Conservation (phyloP, 2,797 vertebrate genomes). For the Lycodopsis pacificus region DNA sequence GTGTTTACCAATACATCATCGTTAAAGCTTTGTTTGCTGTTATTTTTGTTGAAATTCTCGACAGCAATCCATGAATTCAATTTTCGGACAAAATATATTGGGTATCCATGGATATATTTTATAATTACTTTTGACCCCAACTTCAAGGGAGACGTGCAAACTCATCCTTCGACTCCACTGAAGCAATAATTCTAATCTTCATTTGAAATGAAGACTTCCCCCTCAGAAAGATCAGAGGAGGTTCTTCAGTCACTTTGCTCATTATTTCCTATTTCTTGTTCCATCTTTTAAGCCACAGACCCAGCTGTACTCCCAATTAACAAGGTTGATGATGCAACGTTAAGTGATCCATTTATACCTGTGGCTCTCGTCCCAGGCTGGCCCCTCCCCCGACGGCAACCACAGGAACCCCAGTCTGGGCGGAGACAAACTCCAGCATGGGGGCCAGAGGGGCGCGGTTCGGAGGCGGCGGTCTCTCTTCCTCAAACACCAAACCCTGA, state of each 20-base stretch:
- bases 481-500: slow-evolving; percentile 93
- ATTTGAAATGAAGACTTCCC: background rate
- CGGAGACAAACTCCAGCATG: slow-evolving; percentile 95
- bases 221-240: background rate
- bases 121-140: background rate
- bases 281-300: slow-evolving; percentile 5
- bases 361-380: slow-evolving; percentile 92
- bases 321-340: slow-evolving; percentile 36
- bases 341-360: slow-evolving; percentile 80
- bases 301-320: background rate
- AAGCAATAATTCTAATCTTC: too few relatives aligned
- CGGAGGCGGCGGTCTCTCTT: slow-evolving; percentile 86
- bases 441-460: slow-evolving; percentile 89
- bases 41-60: background rate
- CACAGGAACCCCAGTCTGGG: slow-evolving; percentile 94
- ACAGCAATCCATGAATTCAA: background rate
- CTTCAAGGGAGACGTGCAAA: background rate
- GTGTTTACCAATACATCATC: too few relatives aligned
- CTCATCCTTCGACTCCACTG: background rate
- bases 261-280: background rate
- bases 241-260: background rate
- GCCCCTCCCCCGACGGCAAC: slow-evolving; percentile 94
- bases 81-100: background rate
- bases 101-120: too few relatives aligned
- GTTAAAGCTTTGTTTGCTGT: background rate